Base-by-base conservation (phyloP, 2,797 vertebrate genomes). In the Amblyraja radiata region DNA sequence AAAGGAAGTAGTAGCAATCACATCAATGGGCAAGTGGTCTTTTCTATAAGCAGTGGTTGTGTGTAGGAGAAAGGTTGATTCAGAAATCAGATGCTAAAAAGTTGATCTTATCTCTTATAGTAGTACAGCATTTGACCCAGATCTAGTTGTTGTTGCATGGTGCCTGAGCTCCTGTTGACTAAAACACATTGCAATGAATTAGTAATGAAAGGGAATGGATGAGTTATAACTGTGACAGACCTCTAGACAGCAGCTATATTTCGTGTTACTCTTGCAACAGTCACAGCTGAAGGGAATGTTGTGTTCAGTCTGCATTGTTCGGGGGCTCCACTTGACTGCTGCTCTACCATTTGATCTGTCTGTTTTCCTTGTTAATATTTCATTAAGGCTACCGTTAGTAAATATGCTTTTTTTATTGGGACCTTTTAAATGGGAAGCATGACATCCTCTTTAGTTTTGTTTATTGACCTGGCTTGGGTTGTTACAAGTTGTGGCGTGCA, bases 331-430 rank as follows among this genome's bases (percentile, higher is more conserved):
- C n/a, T 68, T 21, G n/a, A 88, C 28, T 8, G 32, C 6, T 78
- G 77, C n/a, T 32, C n/a, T n/a, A 65, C 61, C 28, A 63, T 88
- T 65, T 88, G 83, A 32, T 88, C 28, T 88, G 58, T 63, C 11
- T 84, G 28, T 88, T 88, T 28, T 88, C 25, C 61, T 65, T 88
- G 61, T 88, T 88, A 65, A 65, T 68, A 88, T 88, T 88, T 88
- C 8, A 88, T 68, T 68, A 18, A 21, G 9, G 65, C 8, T 61
- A 36, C 61, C 84, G 65, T 86, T 86, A n/a, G 84, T 88, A 68
- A 88, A 68, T 68, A 68, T 68, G 21, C 68, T 88, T 88, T 68
- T 68, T 16, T 68, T 36, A n/a, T 68, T 36, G 46, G 46, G n/a
- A 32, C 14, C n/a, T 32, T 11, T 65, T 88, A 18, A 88, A 36